These are phyloP conservation scores for Melanotaenia trifasciata DNA, from an alignment of 2,797 vertebrate genomes.

Conservation along the genomic window DNA sequence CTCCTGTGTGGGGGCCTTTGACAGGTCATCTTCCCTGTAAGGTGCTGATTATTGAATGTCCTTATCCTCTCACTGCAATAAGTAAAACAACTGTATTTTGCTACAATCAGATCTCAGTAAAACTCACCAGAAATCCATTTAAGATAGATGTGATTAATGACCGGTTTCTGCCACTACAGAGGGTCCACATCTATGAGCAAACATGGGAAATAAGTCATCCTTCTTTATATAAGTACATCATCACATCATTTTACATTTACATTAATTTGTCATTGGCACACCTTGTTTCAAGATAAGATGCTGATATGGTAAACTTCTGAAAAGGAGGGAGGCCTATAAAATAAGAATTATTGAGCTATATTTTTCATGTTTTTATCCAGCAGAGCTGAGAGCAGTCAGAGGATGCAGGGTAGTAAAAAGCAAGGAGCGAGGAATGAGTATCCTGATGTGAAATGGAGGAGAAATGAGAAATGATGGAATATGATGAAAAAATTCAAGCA, in stretches of 20 bases:
- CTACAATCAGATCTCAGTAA: slow-evolving; percentile 40
- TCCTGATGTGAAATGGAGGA: slow-evolving; percentile 61
- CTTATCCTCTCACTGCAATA: slow-evolving; percentile 23
- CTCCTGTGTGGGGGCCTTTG: slow-evolving; percentile 18
- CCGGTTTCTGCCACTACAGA: slow-evolving; percentile 10
- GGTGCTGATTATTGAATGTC: slow-evolving; percentile 31
- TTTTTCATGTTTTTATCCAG: slow-evolving; percentile 56
- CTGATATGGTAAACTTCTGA: slow-evolving; percentile 38
- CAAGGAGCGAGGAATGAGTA: slow-evolving; percentile 49
- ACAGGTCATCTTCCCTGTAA: slow-evolving; percentile 40
- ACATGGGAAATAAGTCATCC: slow-evolving; percentile 1
- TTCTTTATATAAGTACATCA: slow-evolving; percentile 7
- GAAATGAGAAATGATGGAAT: slow-evolving; percentile 48
- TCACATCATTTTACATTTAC: slow-evolving; percentile 26
- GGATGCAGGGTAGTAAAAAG: slow-evolving; percentile 51
- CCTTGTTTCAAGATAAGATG: slow-evolving; percentile 40
- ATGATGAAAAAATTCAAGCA: slow-evolving; percentile 22
- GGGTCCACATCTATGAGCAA: slow-evolving; percentile 14
- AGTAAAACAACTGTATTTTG: slow-evolving; percentile 26
- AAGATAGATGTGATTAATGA: slow-evolving; percentile 56
- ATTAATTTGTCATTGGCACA: slow-evolving; percentile 12
- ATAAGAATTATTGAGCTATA: slow-evolving; percentile 31
- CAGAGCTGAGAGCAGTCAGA: slow-evolving; percentile 43
- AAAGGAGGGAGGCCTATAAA: slow-evolving; percentile 41
- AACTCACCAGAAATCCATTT: slow-evolving; percentile 40